Percentiles rank a stretch among this genome's conserved stretches.
Evolutionary conservation across 2,888 invertebrate species (phyloP).

Genomic region (Eupeodes latifasciatus): DNA sequence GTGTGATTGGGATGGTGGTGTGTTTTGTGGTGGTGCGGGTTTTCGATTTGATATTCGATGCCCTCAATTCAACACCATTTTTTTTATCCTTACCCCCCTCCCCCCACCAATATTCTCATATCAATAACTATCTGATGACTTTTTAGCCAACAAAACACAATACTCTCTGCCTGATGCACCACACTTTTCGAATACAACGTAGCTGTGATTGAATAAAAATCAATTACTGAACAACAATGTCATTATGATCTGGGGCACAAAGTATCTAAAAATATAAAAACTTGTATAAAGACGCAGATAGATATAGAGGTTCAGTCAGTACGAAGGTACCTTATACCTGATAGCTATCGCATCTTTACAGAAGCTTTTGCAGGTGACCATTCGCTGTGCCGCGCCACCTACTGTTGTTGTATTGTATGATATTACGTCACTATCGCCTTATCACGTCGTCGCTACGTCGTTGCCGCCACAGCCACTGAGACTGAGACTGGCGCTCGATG

Average conservation of each 20-base stretch:
- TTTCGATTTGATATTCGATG: conserved; percentile 24
- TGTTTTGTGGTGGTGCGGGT: not conserved
- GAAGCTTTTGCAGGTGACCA: conserved; percentile 47
- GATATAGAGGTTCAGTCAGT: not conserved
- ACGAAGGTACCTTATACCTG: not conserved
- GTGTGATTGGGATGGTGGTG: not conserved
- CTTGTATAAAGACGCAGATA: conserved; percentile 5
- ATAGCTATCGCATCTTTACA: not conserved
- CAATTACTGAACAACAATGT: conserved; percentile 67
- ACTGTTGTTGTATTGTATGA: not conserved
- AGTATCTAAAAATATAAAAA: conserved; percentile 62
- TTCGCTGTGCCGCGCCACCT: too few relatives aligned
- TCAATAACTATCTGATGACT: conserved; percentile 27
- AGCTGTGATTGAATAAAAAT: conserved; percentile 63
- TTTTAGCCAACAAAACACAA: not conserved
- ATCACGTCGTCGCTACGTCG: not conserved
- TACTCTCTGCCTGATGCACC: not conserved
- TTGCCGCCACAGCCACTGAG: not conserved
- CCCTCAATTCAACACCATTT: conserved; percentile 10
- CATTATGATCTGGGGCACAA: conserved; percentile 53
- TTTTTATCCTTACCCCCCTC: too few relatives aligned
- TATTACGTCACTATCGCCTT: conserved; percentile 55
- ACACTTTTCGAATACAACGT: not conserved
- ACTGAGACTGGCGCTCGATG: not conserved
- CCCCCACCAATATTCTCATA: not conserved